These are phyloP conservation scores for Drosophila tani DNA, from an alignment of 1,140 invertebrate species.

Conservation along the genomic window DNA sequence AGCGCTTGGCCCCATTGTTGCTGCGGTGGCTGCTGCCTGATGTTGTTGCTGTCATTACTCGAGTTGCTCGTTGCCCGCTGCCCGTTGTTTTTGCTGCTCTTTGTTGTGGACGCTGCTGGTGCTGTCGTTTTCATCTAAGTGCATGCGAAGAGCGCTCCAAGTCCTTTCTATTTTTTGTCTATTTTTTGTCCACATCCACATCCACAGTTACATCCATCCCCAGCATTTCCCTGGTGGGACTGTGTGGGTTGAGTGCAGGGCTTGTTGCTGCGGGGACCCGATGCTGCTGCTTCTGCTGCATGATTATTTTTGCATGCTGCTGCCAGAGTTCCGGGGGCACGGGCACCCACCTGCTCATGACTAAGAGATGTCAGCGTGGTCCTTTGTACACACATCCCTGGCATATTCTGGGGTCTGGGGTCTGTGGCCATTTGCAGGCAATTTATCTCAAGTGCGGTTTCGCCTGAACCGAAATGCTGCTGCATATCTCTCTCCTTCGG, in stretches of 20 bases:
- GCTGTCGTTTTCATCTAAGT: slow-evolving; percentile 80
- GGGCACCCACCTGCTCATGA: slow-evolving; percentile 47
- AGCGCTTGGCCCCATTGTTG: slow-evolving; percentile 69
- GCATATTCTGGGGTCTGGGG: slow-evolving; percentile 16
- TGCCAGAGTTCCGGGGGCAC: slow-evolving; percentile 28
- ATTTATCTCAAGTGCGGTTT: slow-evolving; percentile 41
- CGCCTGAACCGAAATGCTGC: slow-evolving; percentile 1
- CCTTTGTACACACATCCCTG: slow-evolving; percentile 30
- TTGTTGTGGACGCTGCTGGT: slow-evolving; percentile 49
- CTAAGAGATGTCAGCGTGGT: slow-evolving; percentile 43
- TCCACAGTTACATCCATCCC: not conserved
- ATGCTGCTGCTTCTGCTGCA: slow-evolving; percentile 38
- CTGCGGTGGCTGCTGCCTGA: slow-evolving; percentile 43
- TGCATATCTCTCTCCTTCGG: slow-evolving; percentile 7
- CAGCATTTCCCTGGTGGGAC: slow-evolving; percentile 7
- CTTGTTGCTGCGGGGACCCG: slow-evolving; percentile 61
- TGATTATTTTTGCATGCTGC: slow-evolving; percentile 71
- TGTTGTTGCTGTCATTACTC: slow-evolving; percentile 69
- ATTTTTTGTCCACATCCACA: slow-evolving; percentile 10
- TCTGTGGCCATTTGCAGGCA: slow-evolving; percentile 43
- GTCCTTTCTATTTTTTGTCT: slow-evolving; percentile 49
- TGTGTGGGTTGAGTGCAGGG: slow-evolving; percentile 54
- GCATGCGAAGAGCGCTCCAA: slow-evolving; percentile 78
- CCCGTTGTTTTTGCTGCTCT: slow-evolving; percentile 44
- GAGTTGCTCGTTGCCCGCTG: slow-evolving; percentile 35